Evolutionary conservation across 2,797 vertebrate species (phyloP).

Genomic region (Acrocephalus scirpaceus): DNA sequence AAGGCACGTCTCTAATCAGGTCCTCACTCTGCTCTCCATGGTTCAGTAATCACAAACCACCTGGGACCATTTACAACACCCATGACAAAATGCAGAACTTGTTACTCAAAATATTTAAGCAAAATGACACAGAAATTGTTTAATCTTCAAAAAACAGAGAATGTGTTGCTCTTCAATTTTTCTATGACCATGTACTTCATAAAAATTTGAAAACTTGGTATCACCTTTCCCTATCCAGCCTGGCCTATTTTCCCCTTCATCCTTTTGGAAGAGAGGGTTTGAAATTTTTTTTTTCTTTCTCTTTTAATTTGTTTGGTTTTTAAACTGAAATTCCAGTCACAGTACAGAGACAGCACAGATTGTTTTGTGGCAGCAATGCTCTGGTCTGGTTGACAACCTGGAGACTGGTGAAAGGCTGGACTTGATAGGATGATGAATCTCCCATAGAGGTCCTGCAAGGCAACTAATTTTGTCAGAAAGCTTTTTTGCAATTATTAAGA

Average conservation of each 20-base stretch:
- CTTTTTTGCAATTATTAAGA: not conserved
- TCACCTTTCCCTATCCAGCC: not conserved
- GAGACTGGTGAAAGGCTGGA: not conserved
- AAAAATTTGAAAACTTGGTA: not conserved
- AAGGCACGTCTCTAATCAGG: not conserved
- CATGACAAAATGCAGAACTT: not conserved
- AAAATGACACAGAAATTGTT: not conserved
- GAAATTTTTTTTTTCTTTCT: rapidly evolving
- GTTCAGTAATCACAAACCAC: not conserved
- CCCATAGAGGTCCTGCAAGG: not conserved
- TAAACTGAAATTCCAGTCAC: not conserved
- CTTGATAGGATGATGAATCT: not conserved
- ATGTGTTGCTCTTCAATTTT: not conserved
- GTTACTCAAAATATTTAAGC: not conserved
- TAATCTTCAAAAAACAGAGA: not conserved
- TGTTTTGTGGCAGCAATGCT: not conserved
- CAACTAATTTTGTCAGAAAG: not conserved
- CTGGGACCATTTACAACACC: not conserved
- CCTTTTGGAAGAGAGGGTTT: rapidly evolving
- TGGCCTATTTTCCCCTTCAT: not conserved
- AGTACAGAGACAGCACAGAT: not conserved
- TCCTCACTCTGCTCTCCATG: not conserved
- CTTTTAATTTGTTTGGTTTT: not conserved
- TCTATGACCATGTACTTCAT: rapidly evolving
- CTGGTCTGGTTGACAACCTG: not conserved